phyloP scores from a whole-genome alignment of 2,888 invertebrate genomes.

The Melieria omissa region DNA sequence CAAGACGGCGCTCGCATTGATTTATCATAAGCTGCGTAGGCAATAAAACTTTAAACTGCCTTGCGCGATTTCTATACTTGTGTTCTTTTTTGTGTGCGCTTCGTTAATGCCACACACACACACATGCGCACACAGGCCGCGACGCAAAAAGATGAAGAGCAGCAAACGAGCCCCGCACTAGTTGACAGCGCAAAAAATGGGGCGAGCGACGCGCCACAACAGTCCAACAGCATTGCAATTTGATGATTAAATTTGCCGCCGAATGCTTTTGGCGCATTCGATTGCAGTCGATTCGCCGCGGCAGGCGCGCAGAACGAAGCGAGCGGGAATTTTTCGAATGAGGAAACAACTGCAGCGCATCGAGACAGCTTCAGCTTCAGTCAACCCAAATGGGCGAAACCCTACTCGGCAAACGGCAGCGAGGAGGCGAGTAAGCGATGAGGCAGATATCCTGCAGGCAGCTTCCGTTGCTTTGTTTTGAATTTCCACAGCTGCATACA shows the following conservation, averaged over 20 bases:
- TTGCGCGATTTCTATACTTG: conserved; percentile 19
- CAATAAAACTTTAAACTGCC: conserved; percentile 55
- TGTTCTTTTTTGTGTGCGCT: conserved; percentile 23
- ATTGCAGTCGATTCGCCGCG: too few relatives aligned
- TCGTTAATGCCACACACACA: neutral
- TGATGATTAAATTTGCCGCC: conserved; percentile 17
- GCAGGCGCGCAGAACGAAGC: too few relatives aligned
- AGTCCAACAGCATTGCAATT: neutral
- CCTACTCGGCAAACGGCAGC: too few relatives aligned
- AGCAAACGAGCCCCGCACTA: neutral
- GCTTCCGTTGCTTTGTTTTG: conserved; percentile 10
- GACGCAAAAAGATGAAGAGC: neutral
- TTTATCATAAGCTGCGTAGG: conserved; percentile 59
- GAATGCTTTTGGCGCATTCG: neutral
- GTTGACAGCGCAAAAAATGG: too few relatives aligned
- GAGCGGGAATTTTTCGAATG: too few relatives aligned
- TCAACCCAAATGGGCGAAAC: neutral
- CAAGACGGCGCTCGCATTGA: conserved; percentile 50
- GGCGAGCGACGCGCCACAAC: too few relatives aligned
- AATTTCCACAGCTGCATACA: neutral
- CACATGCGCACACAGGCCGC: neutral
- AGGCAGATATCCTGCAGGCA: conserved; percentile 22
- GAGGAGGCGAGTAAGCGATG: neutral
- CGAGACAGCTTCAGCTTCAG: neutral
- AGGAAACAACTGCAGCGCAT: too few relatives aligned